phyloP scores from a whole-genome alignment of 2,113 vertebrate species.

The Notothenia rossii region DNA sequence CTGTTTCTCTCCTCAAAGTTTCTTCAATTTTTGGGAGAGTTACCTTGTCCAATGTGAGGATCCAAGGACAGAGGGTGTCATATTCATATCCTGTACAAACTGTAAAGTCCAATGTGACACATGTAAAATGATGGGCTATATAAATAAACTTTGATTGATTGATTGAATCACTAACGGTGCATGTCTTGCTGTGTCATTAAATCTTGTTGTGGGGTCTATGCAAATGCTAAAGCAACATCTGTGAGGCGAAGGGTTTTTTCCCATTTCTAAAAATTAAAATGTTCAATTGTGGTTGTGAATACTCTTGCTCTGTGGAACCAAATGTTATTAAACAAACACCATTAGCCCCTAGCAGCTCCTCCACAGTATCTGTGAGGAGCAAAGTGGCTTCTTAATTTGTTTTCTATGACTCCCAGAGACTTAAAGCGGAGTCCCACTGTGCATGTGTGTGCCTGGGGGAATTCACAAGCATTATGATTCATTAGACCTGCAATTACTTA shows the following conservation, averaged over 20 bases:
- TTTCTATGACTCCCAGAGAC: constrained; percentile 56
- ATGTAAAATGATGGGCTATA: too few relatives aligned
- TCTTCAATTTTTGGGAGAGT: too few relatives aligned
- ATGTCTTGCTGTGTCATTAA: constrained; percentile 6
- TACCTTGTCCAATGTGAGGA: too few relatives aligned
- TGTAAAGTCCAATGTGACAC: too few relatives aligned
- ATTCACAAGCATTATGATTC: constrained; percentile 82
- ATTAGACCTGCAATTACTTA: constrained; percentile 83
- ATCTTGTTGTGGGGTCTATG: constrained; percentile 20
- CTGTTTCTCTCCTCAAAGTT: too few relatives aligned
- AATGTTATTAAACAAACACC: constrained; percentile 53
- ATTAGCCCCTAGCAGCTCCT: constrained; percentile 53
- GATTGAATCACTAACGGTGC: constrained; percentile 12
- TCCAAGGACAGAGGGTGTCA: too few relatives aligned
- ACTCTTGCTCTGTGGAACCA: constrained; percentile 34
- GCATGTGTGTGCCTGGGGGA: constrained; percentile 58
- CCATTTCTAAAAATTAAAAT: constrained; percentile 15
- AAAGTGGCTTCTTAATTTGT: constrained; percentile 62
- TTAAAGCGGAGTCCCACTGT: constrained; percentile 54
- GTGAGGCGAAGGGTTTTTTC: background rate
- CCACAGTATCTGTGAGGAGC: constrained; percentile 30
- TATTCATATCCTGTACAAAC: too few relatives aligned
- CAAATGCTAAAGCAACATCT: constrained; percentile 23
- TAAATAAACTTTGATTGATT: background rate
- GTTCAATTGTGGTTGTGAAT: constrained; percentile 38